These are phyloP conservation scores for Morphnarchus princeps DNA, from an alignment of 2,113 vertebrate genomes.

Conservation along the genomic window DNA sequence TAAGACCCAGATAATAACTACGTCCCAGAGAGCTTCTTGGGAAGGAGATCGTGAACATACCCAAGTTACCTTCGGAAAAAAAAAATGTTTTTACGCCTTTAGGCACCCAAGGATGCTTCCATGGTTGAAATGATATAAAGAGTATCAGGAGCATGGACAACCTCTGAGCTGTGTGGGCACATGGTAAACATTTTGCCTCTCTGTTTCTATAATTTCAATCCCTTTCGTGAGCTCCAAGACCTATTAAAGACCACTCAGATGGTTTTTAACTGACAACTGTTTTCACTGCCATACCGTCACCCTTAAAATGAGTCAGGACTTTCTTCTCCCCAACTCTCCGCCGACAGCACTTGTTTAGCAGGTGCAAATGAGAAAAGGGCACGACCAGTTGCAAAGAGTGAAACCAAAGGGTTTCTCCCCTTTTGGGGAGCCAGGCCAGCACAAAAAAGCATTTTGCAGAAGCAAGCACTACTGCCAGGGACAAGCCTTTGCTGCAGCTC, in stretches of 20 bases:
- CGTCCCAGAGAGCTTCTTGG: background rate
- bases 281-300: background rate
- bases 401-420: background rate
- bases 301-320: background rate
- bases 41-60: fast-evolving
- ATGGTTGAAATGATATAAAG: background rate
- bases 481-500: background rate
- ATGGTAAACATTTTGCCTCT: background rate
- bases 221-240: background rate
- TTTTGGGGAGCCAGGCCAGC: background rate
- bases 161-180: background rate
- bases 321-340: background rate
- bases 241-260: background rate
- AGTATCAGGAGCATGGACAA: too few relatives aligned
- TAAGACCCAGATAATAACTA: background rate
- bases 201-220: background rate
- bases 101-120: background rate
- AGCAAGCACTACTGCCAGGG: background rate
- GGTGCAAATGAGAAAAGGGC: background rate
- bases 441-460: background rate
- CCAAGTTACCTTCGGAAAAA: background rate
- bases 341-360: background rate
- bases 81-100: background rate
- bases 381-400: background rate
- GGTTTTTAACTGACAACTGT: background rate